A percentile compares a stretch with the other conserved stretches of the same genome.
These are phyloP conservation scores for Drosophila kanekoi DNA, from an alignment of 2,888 invertebrate genomes.

Conservation along the genomic window DNA sequence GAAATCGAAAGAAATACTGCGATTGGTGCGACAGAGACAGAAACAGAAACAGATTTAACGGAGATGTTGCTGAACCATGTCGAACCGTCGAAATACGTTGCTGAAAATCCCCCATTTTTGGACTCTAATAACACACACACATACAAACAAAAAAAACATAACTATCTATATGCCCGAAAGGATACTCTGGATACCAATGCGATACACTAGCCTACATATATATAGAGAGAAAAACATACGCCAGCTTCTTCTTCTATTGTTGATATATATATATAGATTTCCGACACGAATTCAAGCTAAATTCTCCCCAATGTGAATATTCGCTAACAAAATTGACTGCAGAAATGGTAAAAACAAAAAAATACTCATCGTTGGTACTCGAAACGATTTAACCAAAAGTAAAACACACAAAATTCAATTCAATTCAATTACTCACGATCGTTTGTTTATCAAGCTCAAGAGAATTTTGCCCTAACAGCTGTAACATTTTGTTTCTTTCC, in stretches of 20 bases:
- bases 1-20: constrained; percentile 49
- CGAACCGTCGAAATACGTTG: constrained; percentile 77
- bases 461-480: constrained; percentile 69
- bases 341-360: constrained; percentile 33
- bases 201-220: constrained; percentile 3
- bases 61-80: constrained; percentile 75
- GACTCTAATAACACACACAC: constrained; percentile 57
- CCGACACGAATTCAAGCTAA: constrained; percentile 14
- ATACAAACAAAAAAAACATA: constrained; percentile 28
- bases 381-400: constrained; percentile 25
- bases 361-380: constrained; percentile 61
- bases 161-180: constrained; percentile 23
- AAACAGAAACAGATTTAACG: constrained; percentile 39
- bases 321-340: constrained; percentile 48
- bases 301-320: constrained; percentile 17
- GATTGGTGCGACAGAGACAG: constrained; percentile 76
- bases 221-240: constrained; percentile 3
- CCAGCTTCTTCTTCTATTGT: constrained; percentile 20
- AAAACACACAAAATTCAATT: constrained; percentile 11
- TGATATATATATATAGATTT: no score
- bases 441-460: constrained; percentile 55
- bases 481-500: constrained; percentile 75
- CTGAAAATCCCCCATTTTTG: constrained; percentile 68
- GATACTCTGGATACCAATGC: constrained; percentile 20
- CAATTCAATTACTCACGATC: constrained; percentile 29